Percentiles rank a stretch among this genome's conserved stretches.
Conservation (phyloP, 2,113 vertebrate genomes). For the Larimichthys crocea region DNA sequence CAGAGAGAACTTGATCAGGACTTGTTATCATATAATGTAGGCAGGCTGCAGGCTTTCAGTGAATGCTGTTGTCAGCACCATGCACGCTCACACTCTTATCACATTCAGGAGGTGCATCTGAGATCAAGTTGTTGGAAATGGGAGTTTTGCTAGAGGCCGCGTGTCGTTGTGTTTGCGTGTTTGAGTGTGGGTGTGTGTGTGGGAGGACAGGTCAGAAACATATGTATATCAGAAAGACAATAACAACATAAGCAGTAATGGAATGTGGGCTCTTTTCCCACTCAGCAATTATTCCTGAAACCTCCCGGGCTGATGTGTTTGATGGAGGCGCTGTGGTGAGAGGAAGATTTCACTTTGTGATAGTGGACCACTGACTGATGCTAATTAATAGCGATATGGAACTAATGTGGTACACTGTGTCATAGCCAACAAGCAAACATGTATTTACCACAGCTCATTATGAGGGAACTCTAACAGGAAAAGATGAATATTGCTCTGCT, state of each 20-base stretch:
- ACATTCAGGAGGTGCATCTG: neutral
- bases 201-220: conserved; percentile 37
- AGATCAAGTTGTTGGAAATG: conserved; percentile 36
- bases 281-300: conserved; percentile 38
- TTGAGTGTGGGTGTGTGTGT: conserved; percentile 24
- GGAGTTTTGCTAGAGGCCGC: conserved; percentile 17
- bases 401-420: neutral
- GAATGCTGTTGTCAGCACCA: neutral
- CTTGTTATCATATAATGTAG: neutral
- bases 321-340: neutral
- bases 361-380: neutral
- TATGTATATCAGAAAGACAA: conserved; percentile 23
- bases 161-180: conserved; percentile 3
- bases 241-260: conserved; percentile 15
- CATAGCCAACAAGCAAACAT: neutral
- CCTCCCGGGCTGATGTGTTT: conserved; percentile 79
- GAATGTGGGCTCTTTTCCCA: neutral
- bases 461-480: neutral
- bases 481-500: too few relatives aligned
- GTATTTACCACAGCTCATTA: neutral
- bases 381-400: neutral
- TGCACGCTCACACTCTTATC: conserved; percentile 1
- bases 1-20: neutral
- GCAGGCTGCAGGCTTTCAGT: neutral
- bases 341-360: neutral